phyloP scores from a whole-genome alignment of 2,113 vertebrate genomes.

The Strix aluco region DNA sequence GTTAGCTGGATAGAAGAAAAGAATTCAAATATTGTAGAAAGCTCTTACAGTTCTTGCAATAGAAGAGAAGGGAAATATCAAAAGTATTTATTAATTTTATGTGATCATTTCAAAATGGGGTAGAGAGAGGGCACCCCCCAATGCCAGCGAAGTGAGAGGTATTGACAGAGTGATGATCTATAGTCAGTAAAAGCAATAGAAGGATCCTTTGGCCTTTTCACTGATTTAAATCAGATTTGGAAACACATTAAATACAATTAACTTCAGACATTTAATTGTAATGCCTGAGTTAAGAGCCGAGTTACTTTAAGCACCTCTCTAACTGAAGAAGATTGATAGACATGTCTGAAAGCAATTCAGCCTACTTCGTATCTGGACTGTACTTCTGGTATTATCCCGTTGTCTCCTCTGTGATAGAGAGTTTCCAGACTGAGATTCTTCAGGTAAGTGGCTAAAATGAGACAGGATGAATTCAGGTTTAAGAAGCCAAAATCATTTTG shows the following conservation, averaged over 20 bases:
- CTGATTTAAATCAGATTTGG: not conserved
- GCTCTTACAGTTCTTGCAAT: not conserved
- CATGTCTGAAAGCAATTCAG: not conserved
- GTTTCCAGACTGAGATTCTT: not conserved
- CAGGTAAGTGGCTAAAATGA: not conserved
- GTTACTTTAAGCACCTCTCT: conserved; percentile 18
- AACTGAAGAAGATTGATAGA: conserved; percentile 20
- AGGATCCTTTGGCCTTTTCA: not conserved
- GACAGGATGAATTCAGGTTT: not conserved
- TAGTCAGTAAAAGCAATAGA: not conserved
- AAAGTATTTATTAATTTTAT: not conserved
- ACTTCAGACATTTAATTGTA: conserved; percentile 31
- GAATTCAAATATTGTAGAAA: not conserved
- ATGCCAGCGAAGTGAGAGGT: not conserved
- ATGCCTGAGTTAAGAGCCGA: conserved; percentile 4
- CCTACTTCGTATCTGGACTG: not conserved
- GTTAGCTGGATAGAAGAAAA: not conserved
- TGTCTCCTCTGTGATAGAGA: not conserved
- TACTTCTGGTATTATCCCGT: not conserved
- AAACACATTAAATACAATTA: conserved; percentile 19
- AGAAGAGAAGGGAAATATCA: not conserved
- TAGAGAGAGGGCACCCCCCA: not conserved
- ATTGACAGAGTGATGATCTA: not conserved
- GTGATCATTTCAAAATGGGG: not conserved
- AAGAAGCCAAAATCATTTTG: not conserved